Evolutionary conservation across 1,140 invertebrate species (phyloP).

Genomic region (Idris sp.): DNA sequence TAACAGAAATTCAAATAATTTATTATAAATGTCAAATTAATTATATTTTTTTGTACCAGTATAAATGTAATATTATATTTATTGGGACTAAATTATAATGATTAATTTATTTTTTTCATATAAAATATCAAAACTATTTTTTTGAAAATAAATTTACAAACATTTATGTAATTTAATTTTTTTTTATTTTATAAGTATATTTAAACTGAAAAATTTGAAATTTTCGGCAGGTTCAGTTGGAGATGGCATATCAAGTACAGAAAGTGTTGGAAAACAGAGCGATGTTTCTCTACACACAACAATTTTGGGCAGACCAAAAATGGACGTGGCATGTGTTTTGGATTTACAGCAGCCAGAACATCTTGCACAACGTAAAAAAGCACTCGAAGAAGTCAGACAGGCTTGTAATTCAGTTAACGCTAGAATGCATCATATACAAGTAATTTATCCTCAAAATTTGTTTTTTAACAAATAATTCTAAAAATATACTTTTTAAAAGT

Average conservation of each 20-base stretch:
- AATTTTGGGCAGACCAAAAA: conserved; percentile 81
- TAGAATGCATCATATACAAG: conserved; percentile 90
- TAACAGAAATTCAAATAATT: too few relatives aligned
- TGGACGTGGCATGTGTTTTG: conserved; percentile 95
- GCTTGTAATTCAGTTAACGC: conserved; percentile 88
- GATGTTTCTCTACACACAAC: conserved; percentile 84
- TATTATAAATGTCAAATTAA: too few relatives aligned
- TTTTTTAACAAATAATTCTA: conserved; percentile 4
- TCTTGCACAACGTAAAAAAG: conserved; percentile 85
- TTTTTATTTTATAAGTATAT: too few relatives aligned
- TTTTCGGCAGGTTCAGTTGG: conserved; percentile 39
- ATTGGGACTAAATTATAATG: too few relatives aligned
- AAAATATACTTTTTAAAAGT: too few relatives aligned
- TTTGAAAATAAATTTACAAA: too few relatives aligned
- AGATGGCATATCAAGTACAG: conserved; percentile 79
- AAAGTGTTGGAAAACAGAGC: conserved; percentile 85
- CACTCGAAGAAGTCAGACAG: conserved; percentile 89
- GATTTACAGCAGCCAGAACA: conserved; percentile 87
- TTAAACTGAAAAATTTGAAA: too few relatives aligned
- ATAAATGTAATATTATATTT: too few relatives aligned
- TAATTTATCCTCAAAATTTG: conserved; percentile 76
- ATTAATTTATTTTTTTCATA: too few relatives aligned
- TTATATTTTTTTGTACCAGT: too few relatives aligned
- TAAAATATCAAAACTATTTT: too few relatives aligned
- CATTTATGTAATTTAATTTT: too few relatives aligned